Percentiles rank a stretch among this genome's conserved stretches.
phyloP scores from a whole-genome alignment of 2,888 invertebrate species.

The Rugalucina vietnamica region DNA sequence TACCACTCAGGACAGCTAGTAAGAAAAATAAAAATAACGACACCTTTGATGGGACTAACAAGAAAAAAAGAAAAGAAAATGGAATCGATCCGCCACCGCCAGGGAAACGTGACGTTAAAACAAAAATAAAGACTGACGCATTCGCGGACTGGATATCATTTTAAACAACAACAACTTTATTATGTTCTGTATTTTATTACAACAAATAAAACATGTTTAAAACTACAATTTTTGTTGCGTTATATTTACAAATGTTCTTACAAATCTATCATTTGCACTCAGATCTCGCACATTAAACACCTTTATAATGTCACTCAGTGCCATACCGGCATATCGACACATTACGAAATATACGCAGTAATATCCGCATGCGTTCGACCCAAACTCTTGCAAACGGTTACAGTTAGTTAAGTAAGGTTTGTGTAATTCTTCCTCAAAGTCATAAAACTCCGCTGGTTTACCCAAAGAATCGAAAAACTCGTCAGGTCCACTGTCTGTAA shows the following conservation, averaged over 20 bases:
- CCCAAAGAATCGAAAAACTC: too few relatives aligned
- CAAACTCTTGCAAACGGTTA: conserved; percentile 13
- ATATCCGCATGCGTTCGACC: conserved; percentile 20
- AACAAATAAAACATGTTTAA: conserved; percentile 19
- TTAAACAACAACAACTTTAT: not conserved
- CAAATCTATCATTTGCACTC: not conserved
- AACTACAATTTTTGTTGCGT: conserved; percentile 1
- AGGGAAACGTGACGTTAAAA: conserved; percentile 1
- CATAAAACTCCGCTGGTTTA: too few relatives aligned
- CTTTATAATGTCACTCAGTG: conserved; percentile 5
- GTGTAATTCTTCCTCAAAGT: too few relatives aligned
- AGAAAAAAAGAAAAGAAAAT: not conserved
- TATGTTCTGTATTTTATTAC: not conserved
- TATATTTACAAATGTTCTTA: conserved; percentile 3
- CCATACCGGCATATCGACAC: too few relatives aligned
- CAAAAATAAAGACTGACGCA: not conserved
- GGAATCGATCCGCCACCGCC: not conserved
- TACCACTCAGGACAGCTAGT: too few relatives aligned
- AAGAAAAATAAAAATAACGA: too few relatives aligned
- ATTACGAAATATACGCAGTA: too few relatives aligned
- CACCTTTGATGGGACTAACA: too few relatives aligned
- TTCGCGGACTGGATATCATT: not conserved
- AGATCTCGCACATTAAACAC: not conserved
- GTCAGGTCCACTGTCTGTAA: too few relatives aligned
- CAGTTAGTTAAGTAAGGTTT: too few relatives aligned